Percentiles rank a stretch among this genome's conserved stretches.
These are phyloP conservation scores for Catharus minimus DNA, from an alignment of 2,113 vertebrate genomes.

Conservation along the genomic window DNA sequence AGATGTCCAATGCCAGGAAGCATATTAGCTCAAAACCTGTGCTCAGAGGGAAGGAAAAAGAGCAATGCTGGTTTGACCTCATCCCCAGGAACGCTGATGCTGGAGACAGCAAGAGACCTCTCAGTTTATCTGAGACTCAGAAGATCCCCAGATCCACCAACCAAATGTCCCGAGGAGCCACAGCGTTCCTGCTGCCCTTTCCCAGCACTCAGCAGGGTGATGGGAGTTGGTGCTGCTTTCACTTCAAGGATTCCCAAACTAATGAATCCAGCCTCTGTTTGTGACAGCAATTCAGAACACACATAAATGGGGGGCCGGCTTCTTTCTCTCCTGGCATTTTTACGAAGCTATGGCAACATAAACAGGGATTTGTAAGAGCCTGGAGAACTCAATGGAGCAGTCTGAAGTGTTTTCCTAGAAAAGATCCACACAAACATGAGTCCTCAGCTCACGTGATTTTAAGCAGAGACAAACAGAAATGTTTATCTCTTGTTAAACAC, in stretches of 20 bases:
- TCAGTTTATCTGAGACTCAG: not conserved
- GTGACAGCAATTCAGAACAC: not conserved
- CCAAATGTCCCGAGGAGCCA: accelerated
- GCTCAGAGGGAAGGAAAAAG: not conserved
- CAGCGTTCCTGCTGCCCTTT: not conserved
- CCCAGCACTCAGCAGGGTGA: not conserved
- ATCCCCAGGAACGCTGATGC: not conserved
- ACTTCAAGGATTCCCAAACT: not conserved
- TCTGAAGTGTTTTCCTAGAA: not conserved
- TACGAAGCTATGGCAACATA: not conserved
- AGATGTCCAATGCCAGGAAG: not conserved
- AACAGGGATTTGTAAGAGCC: not conserved
- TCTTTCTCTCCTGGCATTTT: not conserved
- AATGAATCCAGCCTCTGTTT: not conserved
- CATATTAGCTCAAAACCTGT: accelerated
- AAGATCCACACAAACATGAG: not conserved
- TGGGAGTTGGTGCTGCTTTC: not conserved
- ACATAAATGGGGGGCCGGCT: not conserved
- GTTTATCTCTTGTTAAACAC: not conserved
- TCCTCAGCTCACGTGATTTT: not conserved
- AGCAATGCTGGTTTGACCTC: not conserved
- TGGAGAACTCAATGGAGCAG: not conserved
- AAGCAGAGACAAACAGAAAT: not conserved
- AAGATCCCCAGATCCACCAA: not conserved
- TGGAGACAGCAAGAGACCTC: not conserved